phyloP scores from a whole-genome alignment of 2,888 invertebrate species.

The Cylindroiulus punctatus region DNA sequence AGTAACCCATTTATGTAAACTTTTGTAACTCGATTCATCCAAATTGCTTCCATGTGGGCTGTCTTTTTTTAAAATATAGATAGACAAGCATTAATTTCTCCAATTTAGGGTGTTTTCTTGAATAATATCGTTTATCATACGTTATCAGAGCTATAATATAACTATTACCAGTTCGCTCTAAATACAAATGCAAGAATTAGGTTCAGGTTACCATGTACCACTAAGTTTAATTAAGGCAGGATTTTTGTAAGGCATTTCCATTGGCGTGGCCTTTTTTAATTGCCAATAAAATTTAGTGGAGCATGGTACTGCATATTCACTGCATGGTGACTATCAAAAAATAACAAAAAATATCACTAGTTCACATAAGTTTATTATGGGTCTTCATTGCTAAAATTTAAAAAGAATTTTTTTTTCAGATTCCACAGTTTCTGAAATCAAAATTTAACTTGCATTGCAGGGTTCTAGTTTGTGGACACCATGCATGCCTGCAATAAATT shows the following conservation, averaged over 20 bases:
- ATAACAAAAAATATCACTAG: not conserved
- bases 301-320: not conserved
- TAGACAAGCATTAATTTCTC: constrained; percentile 32
- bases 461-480: not conserved
- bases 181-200: not conserved
- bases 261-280: not conserved
- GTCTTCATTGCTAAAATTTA: not conserved
- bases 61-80: not conserved
- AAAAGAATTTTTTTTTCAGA: not conserved
- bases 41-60: constrained; percentile 26
- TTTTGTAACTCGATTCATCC: constrained; percentile 1
- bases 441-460: not conserved
- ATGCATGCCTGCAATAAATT: not conserved
- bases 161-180: not conserved
- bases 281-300: not conserved
- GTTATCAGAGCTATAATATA: not conserved
- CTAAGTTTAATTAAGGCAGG: not conserved
- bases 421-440: not conserved
- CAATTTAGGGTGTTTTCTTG: not conserved
- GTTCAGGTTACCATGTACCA: not conserved
- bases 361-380: not conserved
- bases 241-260: not conserved
- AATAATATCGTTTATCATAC: not conserved
- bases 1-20: not conserved
- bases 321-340: not conserved